Percentiles rank a stretch among this genome's conserved stretches.
Conservation (phyloP, 2,888 invertebrate species). For the Lithophane ornitopus region DNA sequence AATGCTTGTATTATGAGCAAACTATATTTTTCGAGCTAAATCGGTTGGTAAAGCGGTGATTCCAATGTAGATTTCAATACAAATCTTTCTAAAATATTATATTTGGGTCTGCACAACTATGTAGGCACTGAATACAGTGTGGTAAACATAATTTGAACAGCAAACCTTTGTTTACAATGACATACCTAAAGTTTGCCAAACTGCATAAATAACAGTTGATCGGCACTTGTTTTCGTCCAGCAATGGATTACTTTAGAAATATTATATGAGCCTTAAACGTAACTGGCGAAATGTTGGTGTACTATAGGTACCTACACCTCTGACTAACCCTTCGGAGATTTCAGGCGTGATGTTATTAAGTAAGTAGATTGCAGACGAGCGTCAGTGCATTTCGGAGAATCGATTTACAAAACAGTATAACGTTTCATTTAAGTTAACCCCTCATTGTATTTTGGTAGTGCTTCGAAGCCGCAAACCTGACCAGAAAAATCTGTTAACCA, state of each 20-base stretch:
- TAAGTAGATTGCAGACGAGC: too few species aligned
- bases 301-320: background rate
- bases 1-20: conserved; percentile 14
- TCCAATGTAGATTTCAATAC: conserved; percentile 21
- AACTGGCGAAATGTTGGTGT: background rate
- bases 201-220: too few species aligned
- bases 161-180: too few species aligned
- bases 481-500: background rate
- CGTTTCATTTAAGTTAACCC: background rate
- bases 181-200: too few species aligned
- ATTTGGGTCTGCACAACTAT: background rate
- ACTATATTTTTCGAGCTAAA: conserved; percentile 31
- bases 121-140: background rate
- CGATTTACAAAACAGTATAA: background rate
- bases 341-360: too few species aligned
- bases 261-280: background rate
- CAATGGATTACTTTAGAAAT: too few species aligned
- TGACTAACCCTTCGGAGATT: too few species aligned
- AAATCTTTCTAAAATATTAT: background rate
- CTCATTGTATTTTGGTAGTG: background rate
- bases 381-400: background rate
- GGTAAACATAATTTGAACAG: background rate
- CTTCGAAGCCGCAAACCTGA: background rate
- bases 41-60: conserved; percentile 14
- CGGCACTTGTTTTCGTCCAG: too few species aligned